Conservation (phyloP, 2,888 invertebrate species). For the Dryococelus australis region DNA sequence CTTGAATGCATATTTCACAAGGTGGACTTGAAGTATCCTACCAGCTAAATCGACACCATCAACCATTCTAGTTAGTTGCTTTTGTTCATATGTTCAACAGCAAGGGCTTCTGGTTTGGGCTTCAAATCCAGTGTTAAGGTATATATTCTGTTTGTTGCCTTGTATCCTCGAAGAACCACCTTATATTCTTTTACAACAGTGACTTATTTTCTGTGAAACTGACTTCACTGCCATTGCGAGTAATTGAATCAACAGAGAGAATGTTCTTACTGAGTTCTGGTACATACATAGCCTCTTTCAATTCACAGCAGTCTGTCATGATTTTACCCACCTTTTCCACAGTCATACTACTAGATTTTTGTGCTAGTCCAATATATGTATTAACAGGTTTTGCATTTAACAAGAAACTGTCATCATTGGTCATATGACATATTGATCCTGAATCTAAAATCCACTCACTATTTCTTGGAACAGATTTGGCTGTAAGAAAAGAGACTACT, state of each 20-base stretch:
- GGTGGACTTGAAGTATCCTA: neutral
- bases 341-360: neutral
- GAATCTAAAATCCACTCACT: neutral
- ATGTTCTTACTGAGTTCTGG: too few relatives aligned
- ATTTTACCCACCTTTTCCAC: neutral
- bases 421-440: neutral
- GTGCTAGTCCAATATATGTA: neutral
- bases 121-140: neutral
- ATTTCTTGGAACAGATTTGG: neutral
- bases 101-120: neutral
- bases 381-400: neutral
- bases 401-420: neutral
- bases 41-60: neutral
- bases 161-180: neutral
- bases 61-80: neutral
- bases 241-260: neutral
- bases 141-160: neutral
- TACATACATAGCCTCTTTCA: too few relatives aligned
- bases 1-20: neutral
- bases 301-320: too few relatives aligned
- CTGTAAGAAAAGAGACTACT: neutral
- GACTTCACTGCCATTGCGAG: neutral
- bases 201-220: neutral
- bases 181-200: neutral
- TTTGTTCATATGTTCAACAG: neutral